Evolutionary conservation across 2,797 vertebrate genomes (phyloP), one percentile per base, ranked within the genome.

Genomic region (Chelonia mydas): DNA sequence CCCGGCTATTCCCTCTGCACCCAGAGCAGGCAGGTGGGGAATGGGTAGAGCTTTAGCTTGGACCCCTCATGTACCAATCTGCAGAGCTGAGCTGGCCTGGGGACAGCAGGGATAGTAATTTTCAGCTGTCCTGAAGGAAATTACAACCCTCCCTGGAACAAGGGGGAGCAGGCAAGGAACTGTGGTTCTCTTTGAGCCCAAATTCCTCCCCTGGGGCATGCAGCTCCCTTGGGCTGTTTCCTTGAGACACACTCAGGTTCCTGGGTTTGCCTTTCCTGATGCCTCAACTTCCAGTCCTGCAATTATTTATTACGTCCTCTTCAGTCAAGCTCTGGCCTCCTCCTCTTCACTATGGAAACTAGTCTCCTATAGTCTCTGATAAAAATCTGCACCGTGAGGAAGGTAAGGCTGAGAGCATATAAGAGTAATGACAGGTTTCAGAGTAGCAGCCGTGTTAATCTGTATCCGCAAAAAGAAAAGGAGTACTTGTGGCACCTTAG

Each of bases 311-410:
- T 68, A 68, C 9, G 9, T 41, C 0, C 1, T 21, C 54, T 28
- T 50, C 74, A 77, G 53, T 53, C 49, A 28, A 0, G 0, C 49
- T 68, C n/a, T 16, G 7, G 25, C 81, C 4, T 0, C 31, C 3
- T 0, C 31, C 72, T 76, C 49, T 74, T 83, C 1, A 0, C 17
- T 31, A 45, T 9, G 25, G 27, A 88, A 91, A 25, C 9, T 28
- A 31, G 0, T 0, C 9, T 77, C 57, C 2, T 33, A 31, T 21
- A 59, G 79, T 21, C 51, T 61, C 54, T 4, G 50, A 59, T 50
- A 78, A 17, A 76, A 87, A 79, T 3, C 53, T 85, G 53, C 0
- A 0, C 31, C 45, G 16, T 15, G 37, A n/a, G 3, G 27, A 28
- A 80, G 17, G 3, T 87, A 45, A 11, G 21, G 1, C 1, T 1